These are phyloP conservation scores for Cairina moschata DNA, from an alignment of 2,113 vertebrate genomes.

Conservation along the genomic window DNA sequence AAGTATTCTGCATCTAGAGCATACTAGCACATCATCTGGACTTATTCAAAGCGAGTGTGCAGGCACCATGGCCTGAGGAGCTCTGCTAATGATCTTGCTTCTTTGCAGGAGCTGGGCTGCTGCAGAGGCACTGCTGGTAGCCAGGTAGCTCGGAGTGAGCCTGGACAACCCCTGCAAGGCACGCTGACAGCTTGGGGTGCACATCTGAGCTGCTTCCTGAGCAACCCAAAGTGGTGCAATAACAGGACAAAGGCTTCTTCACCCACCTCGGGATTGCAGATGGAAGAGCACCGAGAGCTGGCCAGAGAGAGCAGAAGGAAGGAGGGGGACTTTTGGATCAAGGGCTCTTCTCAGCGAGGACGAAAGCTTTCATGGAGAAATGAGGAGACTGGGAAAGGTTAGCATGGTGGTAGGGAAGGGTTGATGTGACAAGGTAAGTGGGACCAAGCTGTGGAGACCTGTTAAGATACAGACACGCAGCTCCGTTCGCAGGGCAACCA, in stretches of 20 bases:
- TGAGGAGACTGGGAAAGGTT: neutral
- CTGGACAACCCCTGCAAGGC: neutral
- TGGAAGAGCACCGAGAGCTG: neutral
- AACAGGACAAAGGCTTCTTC: neutral
- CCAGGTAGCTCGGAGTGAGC: neutral
- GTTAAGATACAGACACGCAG: neutral
- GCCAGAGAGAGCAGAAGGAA: neutral
- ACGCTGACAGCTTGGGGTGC: no score
- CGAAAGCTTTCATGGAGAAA: neutral
- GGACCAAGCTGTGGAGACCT: neutral
- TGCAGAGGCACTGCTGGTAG: fast-evolving
- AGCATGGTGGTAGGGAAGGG: neutral
- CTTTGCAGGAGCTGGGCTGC: neutral
- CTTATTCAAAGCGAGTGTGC: fast-evolving
- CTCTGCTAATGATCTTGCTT: neutral
- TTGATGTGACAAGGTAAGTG: no score
- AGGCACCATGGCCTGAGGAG: neutral
- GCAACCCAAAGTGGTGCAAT: neutral
- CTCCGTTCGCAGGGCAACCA: neutral
- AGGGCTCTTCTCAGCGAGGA: neutral
- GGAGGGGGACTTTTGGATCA: neutral
- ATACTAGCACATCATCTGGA: neutral
- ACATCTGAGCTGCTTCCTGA: neutral
- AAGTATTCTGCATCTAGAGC: neutral
- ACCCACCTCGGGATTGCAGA: neutral